Evolutionary conservation across 2,888 invertebrate species (phyloP), one percentile per base, ranked within the genome.

Genomic region (Xestia xanthographa): DNA sequence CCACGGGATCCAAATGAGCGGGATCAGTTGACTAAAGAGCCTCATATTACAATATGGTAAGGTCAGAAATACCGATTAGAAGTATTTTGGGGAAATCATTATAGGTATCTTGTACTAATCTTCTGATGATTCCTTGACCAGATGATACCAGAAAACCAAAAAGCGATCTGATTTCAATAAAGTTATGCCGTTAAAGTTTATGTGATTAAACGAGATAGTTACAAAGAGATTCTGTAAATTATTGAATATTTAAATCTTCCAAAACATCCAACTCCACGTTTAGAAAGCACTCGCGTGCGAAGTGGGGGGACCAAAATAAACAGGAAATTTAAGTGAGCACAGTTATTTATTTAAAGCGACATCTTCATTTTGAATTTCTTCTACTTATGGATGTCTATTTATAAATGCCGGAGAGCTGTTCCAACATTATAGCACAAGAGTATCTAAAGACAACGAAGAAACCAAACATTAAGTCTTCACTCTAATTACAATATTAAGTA

Each of bases 331-430:
- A 92, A 94, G 93, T 92, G 93, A 93, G 90, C 87, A 87, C 90
- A 89, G 91, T 91, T 94, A 94, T 95, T 94, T 94, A 95, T 95
- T 94, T 93, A 91, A 93, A 92, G 94, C 93, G 95, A 94, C 95
- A 94, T 90, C 92, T 88, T 88, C 87, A 86, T 88, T 88, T 84
- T 90, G 92, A 91, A 93, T 92, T 92, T 93, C 91, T 88, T 93
- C 92, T 91, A 90, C 93, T 93, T 93, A 93, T 91, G 92, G 91
- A 79, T 75, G 74, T 91, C 93, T 94, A 94, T 94, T 94, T 90
- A 84, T 86, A n/a, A n/a, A 86, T 79, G 26, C 69, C 66, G 58
- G 72, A 72, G 76, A 77, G 76, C 74, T 76, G 79, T 79, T 75
- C 66, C 69, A 72, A 53, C 65, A 48, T 75, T 75, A 76, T 72